These are phyloP conservation scores for Marmota monax DNA, from an alignment of 2,113 vertebrate genomes.

Conservation along the genomic window DNA sequence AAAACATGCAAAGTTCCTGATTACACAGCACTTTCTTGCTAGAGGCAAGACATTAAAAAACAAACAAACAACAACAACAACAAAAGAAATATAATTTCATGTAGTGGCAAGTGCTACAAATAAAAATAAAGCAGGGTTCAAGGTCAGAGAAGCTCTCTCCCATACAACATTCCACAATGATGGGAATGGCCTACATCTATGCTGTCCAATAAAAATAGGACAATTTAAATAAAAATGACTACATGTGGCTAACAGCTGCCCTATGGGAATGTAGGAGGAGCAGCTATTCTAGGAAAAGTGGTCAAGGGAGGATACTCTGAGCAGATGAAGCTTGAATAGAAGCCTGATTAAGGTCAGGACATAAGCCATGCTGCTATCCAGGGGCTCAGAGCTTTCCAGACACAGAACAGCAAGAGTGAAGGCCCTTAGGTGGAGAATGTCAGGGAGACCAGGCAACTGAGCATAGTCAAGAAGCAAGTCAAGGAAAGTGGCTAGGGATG, in stretches of 20 bases:
- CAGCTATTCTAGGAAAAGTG: neutral
- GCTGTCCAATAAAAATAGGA: neutral
- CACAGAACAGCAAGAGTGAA: neutral
- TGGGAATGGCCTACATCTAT: neutral
- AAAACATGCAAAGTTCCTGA: neutral
- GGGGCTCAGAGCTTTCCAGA: neutral
- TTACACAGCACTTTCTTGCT: neutral
- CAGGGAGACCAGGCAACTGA: neutral
- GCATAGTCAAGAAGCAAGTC: neutral
- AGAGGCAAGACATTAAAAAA: neutral
- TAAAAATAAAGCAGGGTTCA: slow-evolving; percentile 1
- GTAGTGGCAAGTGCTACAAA: neutral
- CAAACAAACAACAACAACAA: no score
- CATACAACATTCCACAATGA: neutral
- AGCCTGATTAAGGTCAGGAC: neutral
- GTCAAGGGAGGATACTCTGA: neutral
- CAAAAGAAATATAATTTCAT: neutral
- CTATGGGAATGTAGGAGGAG: neutral
- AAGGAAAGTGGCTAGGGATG: neutral
- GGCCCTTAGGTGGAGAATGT: neutral
- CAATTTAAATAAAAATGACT: neutral
- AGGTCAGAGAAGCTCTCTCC: neutral
- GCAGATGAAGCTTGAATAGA: neutral
- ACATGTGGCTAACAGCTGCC: neutral
- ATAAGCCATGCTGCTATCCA: neutral